A percentile compares a stretch with the other conserved stretches of the same genome.
Evolutionary conservation across 2,797 vertebrate genomes (phyloP).

Genomic region (Hybognathus amarus): DNA sequence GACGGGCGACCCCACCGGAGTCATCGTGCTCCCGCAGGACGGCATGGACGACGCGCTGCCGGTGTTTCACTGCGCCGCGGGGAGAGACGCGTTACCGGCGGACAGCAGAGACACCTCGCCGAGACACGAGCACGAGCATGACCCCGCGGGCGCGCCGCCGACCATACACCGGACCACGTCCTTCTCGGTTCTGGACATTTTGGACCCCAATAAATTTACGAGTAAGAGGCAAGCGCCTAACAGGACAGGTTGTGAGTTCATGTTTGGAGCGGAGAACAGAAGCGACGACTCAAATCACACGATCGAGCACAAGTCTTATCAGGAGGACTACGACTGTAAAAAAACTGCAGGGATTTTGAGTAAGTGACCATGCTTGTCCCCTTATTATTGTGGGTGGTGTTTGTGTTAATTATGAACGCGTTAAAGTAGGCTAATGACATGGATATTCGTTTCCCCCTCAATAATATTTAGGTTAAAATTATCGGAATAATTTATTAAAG

Average conservation of each 20-base stretch:
- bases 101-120: slow-evolving; percentile 80
- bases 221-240: slow-evolving; percentile 80
- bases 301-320: slow-evolving; percentile 69
- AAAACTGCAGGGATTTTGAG: slow-evolving; percentile 73
- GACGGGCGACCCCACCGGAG: slow-evolving; percentile 77
- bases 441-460: neutral
- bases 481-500: neutral
- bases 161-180: slow-evolving; percentile 90
- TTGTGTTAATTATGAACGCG: neutral
- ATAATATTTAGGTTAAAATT: too few species aligned
- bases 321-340: slow-evolving; percentile 80
- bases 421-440: neutral
- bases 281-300: slow-evolving; percentile 70
- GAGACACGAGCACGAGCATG: slow-evolving; percentile 82
- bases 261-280: slow-evolving; percentile 70
- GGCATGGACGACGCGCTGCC: slow-evolving; percentile 81
- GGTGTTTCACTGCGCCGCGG: slow-evolving; percentile 72
- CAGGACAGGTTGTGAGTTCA: slow-evolving; percentile 70
- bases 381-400: neutral
- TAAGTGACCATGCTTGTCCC: slow-evolving; percentile 68
- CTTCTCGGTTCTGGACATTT: slow-evolving; percentile 96
- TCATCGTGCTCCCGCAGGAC: slow-evolving; percentile 74
- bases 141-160: slow-evolving; percentile 75
- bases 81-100: slow-evolving; percentile 74
- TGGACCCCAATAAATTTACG: slow-evolving; percentile 99